Evolutionary conservation across 2,888 invertebrate genomes (phyloP).

Genomic region (Rhagium mordax): DNA sequence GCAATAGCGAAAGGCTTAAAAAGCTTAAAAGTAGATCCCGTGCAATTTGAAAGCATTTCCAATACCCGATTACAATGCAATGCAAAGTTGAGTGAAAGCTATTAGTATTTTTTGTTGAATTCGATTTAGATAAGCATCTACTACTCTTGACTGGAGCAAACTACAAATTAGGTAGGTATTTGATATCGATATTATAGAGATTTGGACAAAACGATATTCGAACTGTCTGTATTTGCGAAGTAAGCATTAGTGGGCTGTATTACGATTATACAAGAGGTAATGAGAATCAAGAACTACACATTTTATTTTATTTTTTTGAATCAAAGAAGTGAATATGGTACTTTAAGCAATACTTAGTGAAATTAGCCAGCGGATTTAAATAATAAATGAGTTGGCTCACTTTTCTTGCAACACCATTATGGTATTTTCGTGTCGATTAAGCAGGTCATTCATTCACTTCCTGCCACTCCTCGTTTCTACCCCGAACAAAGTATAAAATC

Average conservation of each 20-base stretch:
- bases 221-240: not conserved
- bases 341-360: too few species aligned
- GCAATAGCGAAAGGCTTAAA: constrained; percentile 19
- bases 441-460: too few species aligned
- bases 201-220: constrained; percentile 1
- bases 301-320: too few species aligned
- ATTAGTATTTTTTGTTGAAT: constrained; percentile 53
- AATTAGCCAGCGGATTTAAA: too few species aligned
- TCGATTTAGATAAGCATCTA: constrained; percentile 53
- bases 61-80: constrained; percentile 47
- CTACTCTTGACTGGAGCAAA: constrained; percentile 44
- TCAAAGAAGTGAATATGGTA: too few species aligned
- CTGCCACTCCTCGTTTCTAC: too few species aligned
- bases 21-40: constrained; percentile 20
- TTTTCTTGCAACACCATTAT: too few species aligned
- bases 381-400: too few species aligned
- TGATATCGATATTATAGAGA: constrained; percentile 40
- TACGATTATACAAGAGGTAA: not conserved
- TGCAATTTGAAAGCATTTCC: constrained; percentile 35
- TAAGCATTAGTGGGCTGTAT: not conserved
- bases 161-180: constrained; percentile 49
- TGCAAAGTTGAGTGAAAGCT: constrained; percentile 52
- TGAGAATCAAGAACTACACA: too few species aligned
- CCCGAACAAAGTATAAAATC: too few species aligned
- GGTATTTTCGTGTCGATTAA: too few species aligned